These are phyloP conservation scores for Gymnocheta viridis DNA, from an alignment of 2,888 invertebrate genomes.

Conservation along the genomic window DNA sequence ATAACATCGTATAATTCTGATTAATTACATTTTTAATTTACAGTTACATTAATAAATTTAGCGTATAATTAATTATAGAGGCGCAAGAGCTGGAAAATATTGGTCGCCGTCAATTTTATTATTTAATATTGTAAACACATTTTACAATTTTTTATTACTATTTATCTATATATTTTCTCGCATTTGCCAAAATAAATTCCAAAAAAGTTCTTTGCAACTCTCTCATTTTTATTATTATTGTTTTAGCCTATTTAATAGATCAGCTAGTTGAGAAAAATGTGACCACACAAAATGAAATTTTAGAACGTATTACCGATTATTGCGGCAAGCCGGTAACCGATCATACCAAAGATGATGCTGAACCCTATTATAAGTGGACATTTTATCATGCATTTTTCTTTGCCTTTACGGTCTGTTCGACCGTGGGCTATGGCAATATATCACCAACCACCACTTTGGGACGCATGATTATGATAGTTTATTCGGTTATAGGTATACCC, in stretches of 20 bases:
- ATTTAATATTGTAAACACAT: too few species aligned
- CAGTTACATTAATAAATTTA: too few species aligned
- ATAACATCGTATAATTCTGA: too few species aligned
- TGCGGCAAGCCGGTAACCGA: conserved; percentile 89
- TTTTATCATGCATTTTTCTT: conserved; percentile 96
- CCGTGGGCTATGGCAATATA: conserved; percentile 95
- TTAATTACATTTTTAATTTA: too few species aligned
- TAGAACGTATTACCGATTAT: conserved; percentile 85
- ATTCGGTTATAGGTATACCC: conserved; percentile 89
- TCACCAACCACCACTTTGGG: conserved; percentile 91
- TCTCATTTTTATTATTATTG: background rate
- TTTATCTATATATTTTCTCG: too few species aligned
- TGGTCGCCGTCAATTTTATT: too few species aligned
- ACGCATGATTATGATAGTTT: conserved; percentile 93
- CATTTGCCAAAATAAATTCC: too few species aligned
- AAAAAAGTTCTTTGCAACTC: background rate
- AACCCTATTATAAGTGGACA: conserved; percentile 89
- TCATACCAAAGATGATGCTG: conserved; percentile 85
- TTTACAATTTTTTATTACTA: too few species aligned
- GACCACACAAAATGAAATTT: conserved; percentile 76
- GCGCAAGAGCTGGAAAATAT: too few species aligned
- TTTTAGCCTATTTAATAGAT: conserved; percentile 78
- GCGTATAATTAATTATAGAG: too few species aligned
- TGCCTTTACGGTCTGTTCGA: conserved; percentile 94
- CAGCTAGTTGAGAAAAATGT: conserved; percentile 77